Percentiles rank a stretch among this genome's conserved stretches.
phyloP scores from a whole-genome alignment of 2,888 invertebrate genomes.

The Chalcosyrphus nemorum region DNA sequence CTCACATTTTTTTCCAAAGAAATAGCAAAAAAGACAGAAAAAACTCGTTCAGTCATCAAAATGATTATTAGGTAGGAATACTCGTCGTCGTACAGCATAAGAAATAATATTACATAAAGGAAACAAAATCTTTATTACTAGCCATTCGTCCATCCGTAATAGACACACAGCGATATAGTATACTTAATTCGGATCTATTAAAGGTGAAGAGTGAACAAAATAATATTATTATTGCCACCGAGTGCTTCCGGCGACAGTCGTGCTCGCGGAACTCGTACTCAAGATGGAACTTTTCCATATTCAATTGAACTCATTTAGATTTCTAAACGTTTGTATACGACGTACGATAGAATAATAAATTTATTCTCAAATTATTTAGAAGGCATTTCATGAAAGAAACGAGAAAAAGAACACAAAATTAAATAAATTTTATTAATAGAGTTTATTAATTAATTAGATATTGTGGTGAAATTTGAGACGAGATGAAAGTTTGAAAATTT shows the following conservation, averaged over 20 bases:
- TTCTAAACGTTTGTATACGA: background rate
- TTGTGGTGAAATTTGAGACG: background rate
- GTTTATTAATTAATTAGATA: background rate
- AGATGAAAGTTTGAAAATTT: background rate
- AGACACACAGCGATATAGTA: background rate
- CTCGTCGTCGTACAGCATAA: background rate
- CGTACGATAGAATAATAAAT: background rate
- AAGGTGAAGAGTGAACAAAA: conserved; percentile 11
- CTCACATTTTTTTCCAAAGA: conserved; percentile 14
- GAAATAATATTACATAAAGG: conserved; percentile 5
- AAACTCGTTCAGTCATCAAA: conserved; percentile 46
- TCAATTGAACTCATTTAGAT: conserved; percentile 4
- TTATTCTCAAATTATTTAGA: background rate
- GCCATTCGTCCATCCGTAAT: conserved; percentile 6
- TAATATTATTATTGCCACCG: background rate
- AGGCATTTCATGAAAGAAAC: background rate
- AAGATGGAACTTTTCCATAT: background rate
- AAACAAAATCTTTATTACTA: conserved; percentile 15
- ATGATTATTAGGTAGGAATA: conserved; percentile 29
- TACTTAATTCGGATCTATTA: conserved; percentile 14
- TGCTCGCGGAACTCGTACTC: background rate
- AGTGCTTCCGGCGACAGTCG: conserved; percentile 38
- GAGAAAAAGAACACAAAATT: background rate
- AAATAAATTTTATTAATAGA: background rate
- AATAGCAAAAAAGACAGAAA: background rate